phyloP scores from a whole-genome alignment of 1,140 invertebrate genomes.

The Latrodectus geometricus region DNA sequence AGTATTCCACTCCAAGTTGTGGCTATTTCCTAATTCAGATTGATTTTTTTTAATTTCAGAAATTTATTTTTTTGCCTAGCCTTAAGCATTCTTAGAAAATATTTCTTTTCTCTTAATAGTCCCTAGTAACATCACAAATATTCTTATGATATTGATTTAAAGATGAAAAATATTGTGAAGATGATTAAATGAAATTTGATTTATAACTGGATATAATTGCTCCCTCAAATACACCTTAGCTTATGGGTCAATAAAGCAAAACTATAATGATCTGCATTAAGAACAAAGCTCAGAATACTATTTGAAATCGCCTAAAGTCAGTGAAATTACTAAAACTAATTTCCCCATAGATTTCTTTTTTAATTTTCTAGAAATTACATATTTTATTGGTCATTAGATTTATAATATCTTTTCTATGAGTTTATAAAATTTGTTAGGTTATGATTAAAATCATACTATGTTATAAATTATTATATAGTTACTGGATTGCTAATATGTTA shows the following conservation, averaged over 20 bases:
- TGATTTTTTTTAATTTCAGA: background rate
- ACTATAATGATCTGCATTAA: background rate
- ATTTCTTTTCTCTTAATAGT: background rate
- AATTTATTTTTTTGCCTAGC: background rate
- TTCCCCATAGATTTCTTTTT: background rate
- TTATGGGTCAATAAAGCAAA: background rate
- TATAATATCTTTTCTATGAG: background rate
- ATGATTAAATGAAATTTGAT: background rate
- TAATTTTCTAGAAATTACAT: background rate
- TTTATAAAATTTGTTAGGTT: background rate
- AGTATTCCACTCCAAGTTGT: conserved; percentile 19
- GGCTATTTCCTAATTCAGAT: conserved; percentile 13
- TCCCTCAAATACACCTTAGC: background rate
- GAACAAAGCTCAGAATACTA: background rate
- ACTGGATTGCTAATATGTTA: no score
- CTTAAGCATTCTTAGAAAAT: background rate
- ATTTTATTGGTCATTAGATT: background rate
- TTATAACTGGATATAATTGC: background rate
- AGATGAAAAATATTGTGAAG: background rate
- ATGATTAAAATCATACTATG: no score
- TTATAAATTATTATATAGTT: no score
- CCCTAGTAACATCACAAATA: no score
- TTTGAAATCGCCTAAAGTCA: background rate
- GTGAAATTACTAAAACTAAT: background rate
- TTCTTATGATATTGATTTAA: background rate